Evolutionary conservation across 2,888 invertebrate genomes (phyloP).

Genomic region (Eulithis prunata): DNA sequence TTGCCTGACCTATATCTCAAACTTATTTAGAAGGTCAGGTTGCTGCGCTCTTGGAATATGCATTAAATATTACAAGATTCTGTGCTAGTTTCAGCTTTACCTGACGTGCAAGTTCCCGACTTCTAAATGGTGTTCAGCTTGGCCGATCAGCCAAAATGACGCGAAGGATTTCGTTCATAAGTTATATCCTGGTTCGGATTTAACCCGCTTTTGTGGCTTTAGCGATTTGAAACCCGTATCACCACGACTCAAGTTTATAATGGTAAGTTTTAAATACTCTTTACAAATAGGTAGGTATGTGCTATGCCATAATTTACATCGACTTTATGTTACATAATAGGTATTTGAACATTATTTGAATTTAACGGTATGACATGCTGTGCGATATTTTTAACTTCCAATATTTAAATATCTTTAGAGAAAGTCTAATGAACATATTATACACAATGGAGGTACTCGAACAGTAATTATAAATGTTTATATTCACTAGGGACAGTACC

Average conservation of each 20-base stretch:
- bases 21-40: constrained; percentile 17
- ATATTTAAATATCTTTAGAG: neutral
- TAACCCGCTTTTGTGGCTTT: constrained; percentile 52
- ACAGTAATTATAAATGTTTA: too few species aligned
- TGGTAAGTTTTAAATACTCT: constrained; percentile 28
- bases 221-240: constrained; percentile 46
- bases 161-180: constrained; percentile 36
- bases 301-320: neutral
- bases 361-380: neutral
- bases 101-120: constrained; percentile 40
- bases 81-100: constrained; percentile 51
- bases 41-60: constrained; percentile 25
- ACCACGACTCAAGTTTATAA: constrained; percentile 36
- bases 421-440: too few species aligned
- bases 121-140: constrained; percentile 53
- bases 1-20: constrained; percentile 22
- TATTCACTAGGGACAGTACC: too few species aligned
- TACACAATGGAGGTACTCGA: too few species aligned
- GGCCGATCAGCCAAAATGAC: constrained; percentile 47
- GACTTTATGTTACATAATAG: too few species aligned
- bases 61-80: constrained; percentile 15
- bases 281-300: neutral
- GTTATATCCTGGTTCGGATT: constrained; percentile 39
- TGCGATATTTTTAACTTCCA: neutral
- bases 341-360: neutral